Evolutionary conservation across 2,113 vertebrate species (phyloP).

Genomic region (Ranitomeya variabilis): DNA sequence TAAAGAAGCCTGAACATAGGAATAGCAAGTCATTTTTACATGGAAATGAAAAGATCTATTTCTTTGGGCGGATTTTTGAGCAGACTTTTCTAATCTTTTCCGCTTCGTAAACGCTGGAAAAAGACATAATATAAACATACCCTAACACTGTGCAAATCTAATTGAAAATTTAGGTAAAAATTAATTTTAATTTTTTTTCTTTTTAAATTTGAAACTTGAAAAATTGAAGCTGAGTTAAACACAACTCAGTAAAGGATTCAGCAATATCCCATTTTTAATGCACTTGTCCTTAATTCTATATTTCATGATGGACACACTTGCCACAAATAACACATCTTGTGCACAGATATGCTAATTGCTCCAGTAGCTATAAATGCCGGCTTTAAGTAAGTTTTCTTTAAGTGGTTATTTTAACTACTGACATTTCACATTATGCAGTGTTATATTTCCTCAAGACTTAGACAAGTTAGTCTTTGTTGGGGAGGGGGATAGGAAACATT

Average conservation of each 20-base stretch:
- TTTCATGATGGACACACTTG: conserved; percentile 21
- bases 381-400: conserved; percentile 60
- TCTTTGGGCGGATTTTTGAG: too few relatives aligned
- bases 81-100: too few relatives aligned
- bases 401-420: conserved; percentile 58
- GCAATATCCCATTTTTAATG: conserved; percentile 9
- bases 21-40: too few relatives aligned
- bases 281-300: conserved; percentile 11
- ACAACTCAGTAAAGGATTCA: not conserved
- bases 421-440: conserved; percentile 58
- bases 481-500: conserved; percentile 51
- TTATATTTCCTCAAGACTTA: conserved; percentile 51
- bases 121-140: too few relatives aligned
- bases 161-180: not conserved
- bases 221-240: not conserved
- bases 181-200: not conserved
- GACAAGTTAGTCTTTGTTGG: conserved; percentile 57
- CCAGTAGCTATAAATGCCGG: conserved; percentile 54
- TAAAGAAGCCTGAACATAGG: too few relatives aligned
- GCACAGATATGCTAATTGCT: conserved; percentile 50
- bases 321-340: conserved; percentile 49
- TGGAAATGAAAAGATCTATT: too few relatives aligned
- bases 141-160: not conserved
- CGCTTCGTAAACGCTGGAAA: too few relatives aligned
- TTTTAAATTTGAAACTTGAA: not conserved